Percentiles rank a stretch among this genome's conserved stretches.
These are phyloP conservation scores for Trachemys scripta DNA, from an alignment of 2,113 vertebrate species.

Conservation along the genomic window DNA sequence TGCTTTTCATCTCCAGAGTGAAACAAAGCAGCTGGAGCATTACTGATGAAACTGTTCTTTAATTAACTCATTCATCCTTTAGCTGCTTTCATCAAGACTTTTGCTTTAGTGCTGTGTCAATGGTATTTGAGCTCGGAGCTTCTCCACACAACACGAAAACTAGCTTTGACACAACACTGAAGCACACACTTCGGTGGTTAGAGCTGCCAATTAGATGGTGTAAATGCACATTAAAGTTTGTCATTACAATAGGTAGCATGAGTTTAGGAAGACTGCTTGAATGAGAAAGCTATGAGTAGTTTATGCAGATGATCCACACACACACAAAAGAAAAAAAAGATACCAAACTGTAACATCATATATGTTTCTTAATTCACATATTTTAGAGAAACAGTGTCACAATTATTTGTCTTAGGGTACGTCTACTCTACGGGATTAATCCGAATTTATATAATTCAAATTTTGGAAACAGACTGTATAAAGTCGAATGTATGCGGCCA, in stretches of 20 bases:
- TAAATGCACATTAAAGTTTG: neutral
- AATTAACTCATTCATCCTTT: neutral
- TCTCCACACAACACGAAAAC: neutral
- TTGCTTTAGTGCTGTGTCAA: neutral
- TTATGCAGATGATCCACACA: neutral
- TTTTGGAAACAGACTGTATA: no score
- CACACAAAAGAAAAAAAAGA: neutral
- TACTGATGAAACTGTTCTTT: neutral
- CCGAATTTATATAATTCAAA: no score
- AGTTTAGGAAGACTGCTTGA: neutral
- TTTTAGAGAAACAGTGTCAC: neutral
- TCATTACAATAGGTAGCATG: neutral
- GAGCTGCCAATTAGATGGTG: neutral
- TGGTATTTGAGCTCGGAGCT: neutral
- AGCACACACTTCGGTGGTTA: neutral
- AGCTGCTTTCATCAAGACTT: neutral
- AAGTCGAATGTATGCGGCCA: no score
- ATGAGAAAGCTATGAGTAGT: neutral
- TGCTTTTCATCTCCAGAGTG: neutral
- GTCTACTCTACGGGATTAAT: no score
- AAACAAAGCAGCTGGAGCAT: neutral
- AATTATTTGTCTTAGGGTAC: neutral
- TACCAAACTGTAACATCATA: neutral
- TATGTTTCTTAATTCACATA: neutral
- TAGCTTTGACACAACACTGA: neutral